Evolutionary conservation across 1,140 invertebrate genomes (phyloP).

Genomic region (Panagrolaimus sp.): DNA sequence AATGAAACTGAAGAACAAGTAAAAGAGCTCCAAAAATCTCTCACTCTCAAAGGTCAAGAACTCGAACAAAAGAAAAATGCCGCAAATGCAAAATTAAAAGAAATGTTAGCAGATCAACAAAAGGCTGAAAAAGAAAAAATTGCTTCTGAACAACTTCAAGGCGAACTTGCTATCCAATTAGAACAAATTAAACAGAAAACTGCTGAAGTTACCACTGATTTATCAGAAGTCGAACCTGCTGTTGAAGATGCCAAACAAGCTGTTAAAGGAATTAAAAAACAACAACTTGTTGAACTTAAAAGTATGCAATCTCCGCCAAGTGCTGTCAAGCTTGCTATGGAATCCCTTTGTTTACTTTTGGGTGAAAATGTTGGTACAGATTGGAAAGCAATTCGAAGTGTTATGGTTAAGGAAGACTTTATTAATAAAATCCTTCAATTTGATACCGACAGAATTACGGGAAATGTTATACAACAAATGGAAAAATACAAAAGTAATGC

Average conservation of each 20-base stretch:
- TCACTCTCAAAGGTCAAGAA: slow-evolving; percentile 91
- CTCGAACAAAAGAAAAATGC: slow-evolving; percentile 96
- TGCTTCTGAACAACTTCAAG: slow-evolving; percentile 92
- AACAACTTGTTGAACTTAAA: slow-evolving; percentile 93
- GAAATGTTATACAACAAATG: slow-evolving; percentile 63
- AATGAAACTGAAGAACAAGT: slow-evolving; percentile 98
- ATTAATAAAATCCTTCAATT: slow-evolving; percentile 99
- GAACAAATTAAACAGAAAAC: slow-evolving; percentile 85
- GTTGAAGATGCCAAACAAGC: slow-evolving; percentile 95
- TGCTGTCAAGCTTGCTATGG: slow-evolving; percentile 91
- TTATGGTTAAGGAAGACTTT: slow-evolving; percentile 99
- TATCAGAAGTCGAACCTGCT: slow-evolving; percentile 76
- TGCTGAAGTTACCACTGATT: slow-evolving; percentile 70
- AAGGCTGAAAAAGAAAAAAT: slow-evolving; percentile 99
- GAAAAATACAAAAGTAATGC: slow-evolving; percentile 69
- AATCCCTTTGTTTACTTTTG: slow-evolving; percentile 94
- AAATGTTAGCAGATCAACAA: slow-evolving; percentile 93
- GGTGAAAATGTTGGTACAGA: slow-evolving; percentile 87
- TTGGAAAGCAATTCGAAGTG: slow-evolving; percentile 93
- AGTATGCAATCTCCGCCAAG: slow-evolving; percentile 96
- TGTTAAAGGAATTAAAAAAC: slow-evolving; percentile 94
- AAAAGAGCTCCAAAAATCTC: slow-evolving; percentile 96
- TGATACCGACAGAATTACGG: slow-evolving; percentile 92
- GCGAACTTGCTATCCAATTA: slow-evolving; percentile 71
- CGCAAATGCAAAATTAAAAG: slow-evolving; percentile 92